These are phyloP conservation scores for Sciurus vulgaris DNA, from an alignment of 2,797 vertebrate genomes.

Conservation along the genomic window DNA sequence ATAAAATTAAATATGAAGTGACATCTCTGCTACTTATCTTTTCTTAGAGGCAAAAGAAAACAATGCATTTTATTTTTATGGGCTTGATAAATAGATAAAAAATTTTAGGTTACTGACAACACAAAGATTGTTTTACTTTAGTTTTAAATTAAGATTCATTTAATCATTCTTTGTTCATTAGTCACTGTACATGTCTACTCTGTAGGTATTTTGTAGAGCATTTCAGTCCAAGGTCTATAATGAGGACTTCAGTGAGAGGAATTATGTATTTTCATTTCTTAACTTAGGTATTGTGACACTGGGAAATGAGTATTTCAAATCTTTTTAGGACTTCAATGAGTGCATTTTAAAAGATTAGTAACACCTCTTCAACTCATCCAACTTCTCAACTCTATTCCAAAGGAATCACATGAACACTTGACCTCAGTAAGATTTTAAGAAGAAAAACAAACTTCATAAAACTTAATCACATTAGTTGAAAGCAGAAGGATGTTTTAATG, in stretches of 20 bases:
- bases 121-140: constrained; percentile 52
- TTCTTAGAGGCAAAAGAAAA: constrained; percentile 45
- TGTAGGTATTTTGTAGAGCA: constrained; percentile 42
- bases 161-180: constrained; percentile 45
- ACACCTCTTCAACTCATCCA: constrained; percentile 82
- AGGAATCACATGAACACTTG: constrained; percentile 90
- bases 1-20: constrained; percentile 55
- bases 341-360: constrained; percentile 87
- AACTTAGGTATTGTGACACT: constrained; percentile 79
- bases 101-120: constrained; percentile 73
- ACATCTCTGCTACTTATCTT: constrained; percentile 17
- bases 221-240: constrained; percentile 74
- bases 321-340: constrained; percentile 85
- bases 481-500: constrained; percentile 92
- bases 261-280: constrained; percentile 78
- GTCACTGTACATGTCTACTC: constrained; percentile 44
- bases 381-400: constrained; percentile 82
- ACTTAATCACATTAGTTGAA: constrained; percentile 95
- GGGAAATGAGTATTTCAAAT: constrained; percentile 83
- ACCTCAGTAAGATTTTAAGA: constrained; percentile 93
- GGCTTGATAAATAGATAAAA: constrained; percentile 60
- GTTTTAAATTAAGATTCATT: constrained; percentile 79
- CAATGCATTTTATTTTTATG: constrained; percentile 34
- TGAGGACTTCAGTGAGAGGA: constrained; percentile 76
- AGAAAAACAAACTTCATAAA: constrained; percentile 97